Conservation (phyloP, 2,888 invertebrate genomes). For the Coelinius sp. region DNA sequence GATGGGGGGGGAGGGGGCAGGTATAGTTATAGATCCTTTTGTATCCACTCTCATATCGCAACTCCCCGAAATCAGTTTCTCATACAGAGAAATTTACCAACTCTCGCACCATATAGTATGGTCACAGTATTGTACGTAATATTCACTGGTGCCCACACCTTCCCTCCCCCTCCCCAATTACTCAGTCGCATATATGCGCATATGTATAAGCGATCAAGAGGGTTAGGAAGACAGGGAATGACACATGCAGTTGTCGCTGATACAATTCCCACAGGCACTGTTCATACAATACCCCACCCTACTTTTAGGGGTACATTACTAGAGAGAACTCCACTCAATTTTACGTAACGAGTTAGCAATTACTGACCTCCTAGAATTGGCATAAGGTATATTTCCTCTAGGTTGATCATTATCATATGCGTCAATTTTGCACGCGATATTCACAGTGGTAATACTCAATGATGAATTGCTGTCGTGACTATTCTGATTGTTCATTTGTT, state of each 20-base stretch:
- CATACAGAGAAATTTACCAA: slow-evolving; percentile 4
- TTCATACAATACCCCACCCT: slow-evolving; percentile 5
- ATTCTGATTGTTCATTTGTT: neutral
- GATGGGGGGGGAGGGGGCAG: neutral
- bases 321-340: slow-evolving; percentile 26
- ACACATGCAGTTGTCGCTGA: slow-evolving; percentile 12
- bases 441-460: neutral
- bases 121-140: neutral
- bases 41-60: slow-evolving; percentile 29
- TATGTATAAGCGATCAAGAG: neutral
- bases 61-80: slow-evolving; percentile 28
- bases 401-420: neutral
- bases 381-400: neutral
- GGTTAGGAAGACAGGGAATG: neutral
- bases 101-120: neutral
- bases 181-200: neutral
- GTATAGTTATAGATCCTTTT: slow-evolving; percentile 30
- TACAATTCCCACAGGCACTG: slow-evolving; percentile 34
- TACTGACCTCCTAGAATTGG: slow-evolving; percentile 19
- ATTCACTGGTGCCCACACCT: neutral
- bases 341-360: slow-evolving; percentile 40
- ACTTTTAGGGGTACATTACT: too few species aligned
- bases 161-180: neutral
- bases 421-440: slow-evolving; percentile 8
- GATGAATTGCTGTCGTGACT: too few species aligned